Evolutionary conservation across 1,140 invertebrate species (phyloP).

Genomic region (Drosophila leontia): DNA sequence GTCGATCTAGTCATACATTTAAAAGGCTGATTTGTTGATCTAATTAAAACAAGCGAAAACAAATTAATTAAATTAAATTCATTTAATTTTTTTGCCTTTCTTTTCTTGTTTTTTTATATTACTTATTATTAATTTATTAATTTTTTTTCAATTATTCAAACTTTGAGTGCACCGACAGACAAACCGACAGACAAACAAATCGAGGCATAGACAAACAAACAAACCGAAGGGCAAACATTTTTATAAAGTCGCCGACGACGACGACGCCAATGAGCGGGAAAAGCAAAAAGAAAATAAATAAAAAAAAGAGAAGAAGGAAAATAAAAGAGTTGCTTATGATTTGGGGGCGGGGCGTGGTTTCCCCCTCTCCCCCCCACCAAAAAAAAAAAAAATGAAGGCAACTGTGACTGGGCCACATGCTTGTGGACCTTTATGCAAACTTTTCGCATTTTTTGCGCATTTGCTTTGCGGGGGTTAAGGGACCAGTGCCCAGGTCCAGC

Average conservation of each 20-base stretch:
- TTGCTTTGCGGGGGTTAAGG: constrained; percentile 28
- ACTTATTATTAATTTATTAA: too few species aligned
- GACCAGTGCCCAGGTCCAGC: constrained; percentile 27
- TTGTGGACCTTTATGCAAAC: constrained; percentile 80
- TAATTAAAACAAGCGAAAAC: too few species aligned
- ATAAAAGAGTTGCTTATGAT: constrained; percentile 48
- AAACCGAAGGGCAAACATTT: constrained; percentile 78
- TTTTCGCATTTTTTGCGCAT: constrained; percentile 56
- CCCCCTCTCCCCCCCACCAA: background rate
- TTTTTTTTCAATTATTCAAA: too few species aligned
- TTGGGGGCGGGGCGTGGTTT: background rate
- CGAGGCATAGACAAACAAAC: constrained; percentile 69
- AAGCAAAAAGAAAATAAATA: constrained; percentile 30
- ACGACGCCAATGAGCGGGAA: constrained; percentile 49
- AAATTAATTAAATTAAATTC: too few species aligned
- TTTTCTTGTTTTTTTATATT: too few species aligned
- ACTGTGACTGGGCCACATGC: constrained; percentile 70
- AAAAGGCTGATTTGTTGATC: too few species aligned
- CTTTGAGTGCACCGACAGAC: too few species aligned
- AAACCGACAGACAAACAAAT: constrained; percentile 62
- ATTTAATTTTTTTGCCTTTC: too few species aligned
- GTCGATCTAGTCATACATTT: too few species aligned
- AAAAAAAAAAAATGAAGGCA: constrained; percentile 19
- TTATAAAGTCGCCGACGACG: constrained; percentile 75
- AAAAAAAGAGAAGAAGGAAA: constrained; percentile 16